phyloP scores from a whole-genome alignment of 1,140 invertebrate genomes.

The Cecropterus lyciades region DNA sequence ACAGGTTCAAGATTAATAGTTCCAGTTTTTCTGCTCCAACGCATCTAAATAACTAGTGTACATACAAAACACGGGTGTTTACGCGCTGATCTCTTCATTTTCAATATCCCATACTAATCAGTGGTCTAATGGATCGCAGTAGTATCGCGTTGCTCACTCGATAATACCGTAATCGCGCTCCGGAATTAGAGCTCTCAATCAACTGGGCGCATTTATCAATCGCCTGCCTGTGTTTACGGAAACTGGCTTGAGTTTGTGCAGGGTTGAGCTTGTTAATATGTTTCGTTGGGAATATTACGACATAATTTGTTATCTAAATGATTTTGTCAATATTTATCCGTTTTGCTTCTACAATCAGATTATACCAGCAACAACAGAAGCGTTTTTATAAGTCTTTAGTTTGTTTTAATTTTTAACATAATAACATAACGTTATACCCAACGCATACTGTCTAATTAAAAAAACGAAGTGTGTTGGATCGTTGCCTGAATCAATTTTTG shows the following conservation, averaged over 20 bases:
- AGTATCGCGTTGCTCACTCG: slow-evolving; percentile 29
- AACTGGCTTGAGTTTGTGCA: slow-evolving; percentile 34
- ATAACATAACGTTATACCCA: too few relatives aligned
- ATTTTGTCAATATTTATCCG: too few relatives aligned
- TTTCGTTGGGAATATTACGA: too few relatives aligned
- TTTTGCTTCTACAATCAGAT: too few relatives aligned
- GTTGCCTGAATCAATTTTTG: too few relatives aligned
- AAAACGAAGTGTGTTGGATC: too few relatives aligned
- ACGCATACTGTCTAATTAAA: too few relatives aligned
- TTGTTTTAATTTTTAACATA: too few relatives aligned
- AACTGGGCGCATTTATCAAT: slow-evolving; percentile 51
- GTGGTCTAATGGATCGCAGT: slow-evolving; percentile 27
- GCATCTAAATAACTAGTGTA: slow-evolving; percentile 8
- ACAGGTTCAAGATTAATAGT: background rate
- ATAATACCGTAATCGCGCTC: slow-evolving; percentile 29
- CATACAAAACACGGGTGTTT: slow-evolving; percentile 24
- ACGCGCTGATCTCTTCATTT: slow-evolving; percentile 29
- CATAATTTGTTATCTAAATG: too few relatives aligned
- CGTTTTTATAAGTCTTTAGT: too few relatives aligned
- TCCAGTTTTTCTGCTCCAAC: slow-evolving; percentile 3
- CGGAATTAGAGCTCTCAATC: slow-evolving; percentile 54
- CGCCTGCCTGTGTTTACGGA: slow-evolving; percentile 48
- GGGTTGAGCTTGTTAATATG: slow-evolving; percentile 30
- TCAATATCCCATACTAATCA: slow-evolving; percentile 32
- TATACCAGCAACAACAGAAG: too few relatives aligned